These are phyloP conservation scores for Polydrusus pterygomalis DNA, from an alignment of 2,888 invertebrate species.

Conservation along the genomic window DNA sequence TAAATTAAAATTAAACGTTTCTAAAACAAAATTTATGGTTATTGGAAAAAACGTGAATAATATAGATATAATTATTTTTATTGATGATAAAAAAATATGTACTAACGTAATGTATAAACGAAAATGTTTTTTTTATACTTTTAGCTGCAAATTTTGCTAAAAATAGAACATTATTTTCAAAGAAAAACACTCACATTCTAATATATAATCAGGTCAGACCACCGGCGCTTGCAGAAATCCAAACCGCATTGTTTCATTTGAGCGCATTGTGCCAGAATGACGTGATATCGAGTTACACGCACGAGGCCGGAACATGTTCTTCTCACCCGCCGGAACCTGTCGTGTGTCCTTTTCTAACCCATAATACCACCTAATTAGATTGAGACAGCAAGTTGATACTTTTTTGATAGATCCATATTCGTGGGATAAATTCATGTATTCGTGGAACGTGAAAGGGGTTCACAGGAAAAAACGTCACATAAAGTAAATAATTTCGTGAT, in stretches of 20 bases:
- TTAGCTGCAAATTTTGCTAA: no score
- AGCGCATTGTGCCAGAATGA: conserved; percentile 29
- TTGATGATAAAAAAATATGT: no score
- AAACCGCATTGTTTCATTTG: conserved; percentile 40
- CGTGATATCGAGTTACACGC: conserved; percentile 35
- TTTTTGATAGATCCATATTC: neutral
- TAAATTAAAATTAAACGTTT: no score
- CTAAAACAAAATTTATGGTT: no score
- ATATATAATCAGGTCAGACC: conserved; percentile 25
- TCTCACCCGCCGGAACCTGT: conserved; percentile 27
- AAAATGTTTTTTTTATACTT: no score
- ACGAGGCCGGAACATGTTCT: conserved; percentile 42
- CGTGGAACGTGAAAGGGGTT: no score
- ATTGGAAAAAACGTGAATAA: no score
- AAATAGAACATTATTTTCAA: no score
- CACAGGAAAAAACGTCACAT: no score
- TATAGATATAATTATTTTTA: no score
- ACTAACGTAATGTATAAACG: no score
- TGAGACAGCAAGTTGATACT: conserved; percentile 6
- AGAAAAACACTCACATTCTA: neutral
- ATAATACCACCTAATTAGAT: conserved; percentile 38
- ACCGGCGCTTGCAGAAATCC: conserved; percentile 29
- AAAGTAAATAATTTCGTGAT: no score
- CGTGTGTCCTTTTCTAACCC: conserved; percentile 28
- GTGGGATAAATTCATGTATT: neutral